phyloP scores from a whole-genome alignment of 1,140 invertebrate genomes.

The Micrasema longulum region DNA sequence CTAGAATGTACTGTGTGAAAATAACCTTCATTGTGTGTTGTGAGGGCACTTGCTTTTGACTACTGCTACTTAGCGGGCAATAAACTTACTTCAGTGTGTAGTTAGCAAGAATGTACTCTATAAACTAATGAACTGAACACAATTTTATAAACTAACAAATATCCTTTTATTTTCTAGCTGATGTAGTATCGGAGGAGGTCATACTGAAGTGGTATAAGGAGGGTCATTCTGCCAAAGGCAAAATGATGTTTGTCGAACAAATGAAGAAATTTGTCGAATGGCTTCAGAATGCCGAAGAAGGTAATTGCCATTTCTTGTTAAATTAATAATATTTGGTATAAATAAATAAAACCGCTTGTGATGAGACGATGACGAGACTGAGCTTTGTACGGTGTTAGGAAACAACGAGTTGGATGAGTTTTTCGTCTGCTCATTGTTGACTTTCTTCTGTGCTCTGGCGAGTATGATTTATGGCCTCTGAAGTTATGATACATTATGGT shows the following conservation, averaged over 20 bases:
- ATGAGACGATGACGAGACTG: constrained; percentile 52
- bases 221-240: constrained; percentile 92
- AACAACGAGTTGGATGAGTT: constrained; percentile 16
- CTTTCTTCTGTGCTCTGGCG: neutral
- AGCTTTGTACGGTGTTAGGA: constrained; percentile 14
- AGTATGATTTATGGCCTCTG: constrained; percentile 38
- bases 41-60: too few relatives aligned
- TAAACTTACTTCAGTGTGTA: too few relatives aligned
- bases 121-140: too few relatives aligned
- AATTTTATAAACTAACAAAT: neutral
- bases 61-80: too few relatives aligned
- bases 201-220: constrained; percentile 96
- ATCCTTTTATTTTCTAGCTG: constrained; percentile 67
- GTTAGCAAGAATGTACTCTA: too few relatives aligned
- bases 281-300: constrained; percentile 96
- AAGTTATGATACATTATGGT: neutral
- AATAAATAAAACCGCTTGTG: constrained; percentile 3
- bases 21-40: too few relatives aligned
- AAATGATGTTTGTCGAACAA: constrained; percentile 96
- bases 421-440: constrained; percentile 22
- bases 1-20: too few relatives aligned
- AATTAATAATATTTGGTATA: neutral
- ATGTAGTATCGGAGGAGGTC: constrained; percentile 91
- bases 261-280: constrained; percentile 98
- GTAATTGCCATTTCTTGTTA: constrained; percentile 48